phyloP scores from a whole-genome alignment of 2,797 vertebrate genomes.

The Phyllotis vaccarum region DNA sequence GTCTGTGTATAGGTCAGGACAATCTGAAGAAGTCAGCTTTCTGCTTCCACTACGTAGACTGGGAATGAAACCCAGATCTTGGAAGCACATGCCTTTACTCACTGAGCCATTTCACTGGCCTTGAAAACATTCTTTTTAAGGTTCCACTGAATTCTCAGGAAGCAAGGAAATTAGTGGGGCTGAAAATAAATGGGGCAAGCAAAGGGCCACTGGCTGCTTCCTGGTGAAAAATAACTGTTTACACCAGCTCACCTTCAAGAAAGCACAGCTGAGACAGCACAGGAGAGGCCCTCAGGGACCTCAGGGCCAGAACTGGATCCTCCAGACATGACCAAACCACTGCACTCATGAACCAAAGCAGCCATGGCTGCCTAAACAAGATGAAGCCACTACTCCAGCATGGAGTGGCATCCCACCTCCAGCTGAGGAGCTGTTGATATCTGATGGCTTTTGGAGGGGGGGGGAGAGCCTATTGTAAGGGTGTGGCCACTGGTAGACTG shows the following conservation, averaged over 20 bases:
- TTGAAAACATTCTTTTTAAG: slow-evolving; percentile 18
- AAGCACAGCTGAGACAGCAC: background rate
- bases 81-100: background rate
- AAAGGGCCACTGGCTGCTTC: background rate
- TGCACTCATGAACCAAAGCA: no score
- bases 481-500: background rate
- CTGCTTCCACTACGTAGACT: background rate
- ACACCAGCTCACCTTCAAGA: slow-evolving; percentile 5
- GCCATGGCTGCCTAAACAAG: background rate
- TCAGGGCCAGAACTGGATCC: background rate
- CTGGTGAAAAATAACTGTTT: slow-evolving; percentile 19
- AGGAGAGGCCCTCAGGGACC: background rate
- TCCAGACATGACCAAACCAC: background rate
- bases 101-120: background rate
- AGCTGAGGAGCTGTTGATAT: background rate
- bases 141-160: background rate
- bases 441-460: background rate
- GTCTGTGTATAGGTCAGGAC: background rate
- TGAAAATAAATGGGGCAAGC: background rate
- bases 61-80: background rate
- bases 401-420: no score
- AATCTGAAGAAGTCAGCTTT: background rate
- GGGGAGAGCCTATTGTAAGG: background rate
- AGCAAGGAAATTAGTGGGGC: background rate
- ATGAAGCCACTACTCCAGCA: background rate